Evolutionary conservation across 1,140 invertebrate genomes (phyloP).

Genomic region (Neuroterus valhalla): DNA sequence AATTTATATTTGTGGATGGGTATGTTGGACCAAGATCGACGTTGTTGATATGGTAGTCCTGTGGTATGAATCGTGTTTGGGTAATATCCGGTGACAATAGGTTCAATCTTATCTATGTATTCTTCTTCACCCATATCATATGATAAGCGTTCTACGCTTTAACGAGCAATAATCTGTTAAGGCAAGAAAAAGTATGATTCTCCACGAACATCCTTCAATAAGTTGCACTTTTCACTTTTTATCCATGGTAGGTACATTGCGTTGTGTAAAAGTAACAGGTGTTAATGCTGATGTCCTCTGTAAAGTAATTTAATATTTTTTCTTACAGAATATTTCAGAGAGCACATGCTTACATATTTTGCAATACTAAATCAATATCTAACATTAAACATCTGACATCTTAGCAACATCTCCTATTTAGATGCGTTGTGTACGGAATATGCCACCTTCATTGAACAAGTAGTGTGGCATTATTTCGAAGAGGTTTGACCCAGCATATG

Average conservation of each 20-base stretch:
- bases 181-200: slow-evolving; percentile 79
- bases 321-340: background rate
- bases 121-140: slow-evolving; percentile 79
- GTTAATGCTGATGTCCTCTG: slow-evolving; percentile 83
- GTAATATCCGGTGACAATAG: slow-evolving; percentile 78
- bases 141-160: slow-evolving; percentile 82
- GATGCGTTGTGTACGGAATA: slow-evolving; percentile 77
- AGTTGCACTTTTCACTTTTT: slow-evolving; percentile 70
- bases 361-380: background rate
- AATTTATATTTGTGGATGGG: slow-evolving; percentile 60
- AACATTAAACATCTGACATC: slow-evolving; percentile 28
- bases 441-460: slow-evolving; percentile 78
- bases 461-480: slow-evolving; percentile 82
- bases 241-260: slow-evolving; percentile 80
- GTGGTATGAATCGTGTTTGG: slow-evolving; percentile 80
- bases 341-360: slow-evolving; percentile 2
- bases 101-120: slow-evolving; percentile 73
- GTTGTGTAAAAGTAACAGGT: slow-evolving; percentile 80
- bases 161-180: slow-evolving; percentile 79
- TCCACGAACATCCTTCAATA: slow-evolving; percentile 77
- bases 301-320: slow-evolving; percentile 79
- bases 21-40: slow-evolving; percentile 73
- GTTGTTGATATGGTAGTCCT: slow-evolving; percentile 80
- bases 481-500: slow-evolving; percentile 65
- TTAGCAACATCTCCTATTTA: slow-evolving; percentile 67